Conservation (phyloP, 2,797 vertebrate genomes). For the Cichlasoma orientale region DNA sequence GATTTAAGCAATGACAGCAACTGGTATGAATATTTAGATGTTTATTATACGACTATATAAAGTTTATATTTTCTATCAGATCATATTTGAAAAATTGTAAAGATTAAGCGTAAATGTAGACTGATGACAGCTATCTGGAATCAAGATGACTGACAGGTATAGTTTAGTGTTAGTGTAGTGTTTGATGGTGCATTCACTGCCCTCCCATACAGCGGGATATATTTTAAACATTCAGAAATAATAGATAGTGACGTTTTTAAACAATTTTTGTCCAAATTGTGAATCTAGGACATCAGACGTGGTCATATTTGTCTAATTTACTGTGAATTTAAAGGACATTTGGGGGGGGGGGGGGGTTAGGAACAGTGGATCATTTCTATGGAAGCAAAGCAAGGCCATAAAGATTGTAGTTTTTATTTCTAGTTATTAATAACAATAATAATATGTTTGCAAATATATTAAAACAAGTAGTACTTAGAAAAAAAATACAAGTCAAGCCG, state of each 20-base stretch:
- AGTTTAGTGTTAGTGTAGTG: constrained; percentile 8
- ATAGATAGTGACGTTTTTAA: background rate
- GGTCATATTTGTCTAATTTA: background rate
- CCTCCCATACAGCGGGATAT: constrained; percentile 16
- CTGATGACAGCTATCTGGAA: constrained; percentile 10
- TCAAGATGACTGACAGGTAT: constrained; percentile 13
- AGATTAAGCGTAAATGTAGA: constrained; percentile 57
- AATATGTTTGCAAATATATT: background rate
- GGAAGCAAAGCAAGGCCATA: background rate
- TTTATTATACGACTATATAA: constrained; percentile 60
- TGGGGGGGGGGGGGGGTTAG: background rate
- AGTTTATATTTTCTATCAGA: constrained; percentile 77
- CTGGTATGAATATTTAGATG: constrained; percentile 39
- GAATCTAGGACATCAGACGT: background rate
- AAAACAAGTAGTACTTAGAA: background rate
- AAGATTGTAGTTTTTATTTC: background rate
- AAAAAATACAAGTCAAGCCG: background rate
- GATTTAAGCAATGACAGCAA: constrained; percentile 14
- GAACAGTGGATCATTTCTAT: background rate
- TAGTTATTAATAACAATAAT: background rate
- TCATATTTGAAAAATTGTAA: constrained; percentile 64
- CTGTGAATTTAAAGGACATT: constrained; percentile 18
- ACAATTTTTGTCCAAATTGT: background rate
- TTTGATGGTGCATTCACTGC: constrained; percentile 33
- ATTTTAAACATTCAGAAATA: constrained; percentile 4